A percentile compares a stretch with the other conserved stretches of the same genome.
Evolutionary conservation across 2,888 invertebrate genomes (phyloP).

Genomic region (Teleogryllus oceanicus): DNA sequence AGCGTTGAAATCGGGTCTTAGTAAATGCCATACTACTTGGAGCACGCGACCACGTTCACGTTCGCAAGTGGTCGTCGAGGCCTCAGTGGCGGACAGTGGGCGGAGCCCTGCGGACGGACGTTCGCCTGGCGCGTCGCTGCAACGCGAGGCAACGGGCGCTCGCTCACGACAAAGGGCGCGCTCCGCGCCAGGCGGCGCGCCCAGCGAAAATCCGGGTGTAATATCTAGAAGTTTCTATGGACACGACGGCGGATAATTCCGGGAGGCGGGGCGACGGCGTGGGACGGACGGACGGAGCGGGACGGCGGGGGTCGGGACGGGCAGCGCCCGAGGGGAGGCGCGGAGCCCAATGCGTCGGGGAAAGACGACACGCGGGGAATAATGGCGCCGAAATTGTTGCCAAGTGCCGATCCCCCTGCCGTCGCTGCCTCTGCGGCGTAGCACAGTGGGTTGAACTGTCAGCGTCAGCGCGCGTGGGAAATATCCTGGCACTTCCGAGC

Average conservation of each 20-base stretch:
- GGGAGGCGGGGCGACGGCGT: neutral
- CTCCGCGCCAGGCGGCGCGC: neutral
- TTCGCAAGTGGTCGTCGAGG: no score
- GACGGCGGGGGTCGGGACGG: neutral
- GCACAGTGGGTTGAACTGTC: no score
- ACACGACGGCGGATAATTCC: neutral
- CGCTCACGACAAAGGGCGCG: neutral
- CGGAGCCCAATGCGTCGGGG: no score
- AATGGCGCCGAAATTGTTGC: slow-evolving; percentile 12
- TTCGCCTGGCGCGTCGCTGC: neutral
- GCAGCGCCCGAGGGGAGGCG: neutral
- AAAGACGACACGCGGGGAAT: neutral
- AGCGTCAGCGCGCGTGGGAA: no score
- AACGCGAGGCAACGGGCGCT: neutral
- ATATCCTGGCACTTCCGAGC: no score
- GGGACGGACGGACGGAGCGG: neutral
- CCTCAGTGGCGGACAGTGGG: no score
- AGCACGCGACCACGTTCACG: no score
- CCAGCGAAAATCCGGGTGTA: slow-evolving; percentile 8
- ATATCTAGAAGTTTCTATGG: neutral
- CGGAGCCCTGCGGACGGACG: no score
- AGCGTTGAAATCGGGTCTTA: no score
- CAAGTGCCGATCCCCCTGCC: neutral
- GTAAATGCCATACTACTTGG: no score
- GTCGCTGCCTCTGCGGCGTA: neutral